phyloP scores from a whole-genome alignment of 2,888 invertebrate species.

The Amphipyra tragopoginis region DNA sequence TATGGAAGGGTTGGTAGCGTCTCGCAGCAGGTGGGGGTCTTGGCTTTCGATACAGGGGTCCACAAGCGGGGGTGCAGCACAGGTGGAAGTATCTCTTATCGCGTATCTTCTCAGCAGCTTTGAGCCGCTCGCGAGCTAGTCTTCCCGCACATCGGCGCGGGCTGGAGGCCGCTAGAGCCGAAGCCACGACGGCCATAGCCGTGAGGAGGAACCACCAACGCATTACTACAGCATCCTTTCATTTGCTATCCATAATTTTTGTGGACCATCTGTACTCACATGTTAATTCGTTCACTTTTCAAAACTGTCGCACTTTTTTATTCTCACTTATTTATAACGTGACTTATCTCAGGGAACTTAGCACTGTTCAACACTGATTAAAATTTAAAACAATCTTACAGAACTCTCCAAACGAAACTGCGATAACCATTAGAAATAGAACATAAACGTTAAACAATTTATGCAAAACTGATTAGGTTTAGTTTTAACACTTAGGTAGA shows the following conservation, averaged over 20 bases:
- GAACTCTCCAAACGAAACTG: conserved; percentile 19
- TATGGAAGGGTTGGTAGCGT: conserved; percentile 84
- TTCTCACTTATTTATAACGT: conserved; percentile 21
- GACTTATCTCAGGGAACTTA: conserved; percentile 29
- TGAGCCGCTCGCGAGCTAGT: conserved; percentile 81
- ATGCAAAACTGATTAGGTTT: conserved; percentile 40
- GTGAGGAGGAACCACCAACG: conserved; percentile 50
- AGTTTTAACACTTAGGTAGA: conserved; percentile 4
- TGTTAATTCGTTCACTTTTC: conserved; percentile 10
- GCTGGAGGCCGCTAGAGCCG: conserved; percentile 72
- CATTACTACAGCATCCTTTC: conserved; percentile 50
- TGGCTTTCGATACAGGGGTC: conserved; percentile 66
- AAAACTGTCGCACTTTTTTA: not conserved
- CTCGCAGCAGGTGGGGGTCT: conserved; percentile 68
- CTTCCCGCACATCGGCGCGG: conserved; percentile 82
- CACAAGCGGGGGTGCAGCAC: conserved; percentile 79
- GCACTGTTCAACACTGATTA: conserved; percentile 29
- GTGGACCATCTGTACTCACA: conserved; percentile 22
- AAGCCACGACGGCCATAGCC: conserved; percentile 53
- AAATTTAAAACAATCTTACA: conserved; percentile 42
- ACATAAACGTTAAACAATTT: conserved; percentile 43
- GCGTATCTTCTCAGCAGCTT: conserved; percentile 85
- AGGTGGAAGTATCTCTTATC: conserved; percentile 82
- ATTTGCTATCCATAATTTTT: conserved; percentile 35
- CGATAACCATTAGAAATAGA: conserved; percentile 47